Evolutionary conservation across 2,888 invertebrate genomes (phyloP).

Genomic region (Heliconius ethilla): DNA sequence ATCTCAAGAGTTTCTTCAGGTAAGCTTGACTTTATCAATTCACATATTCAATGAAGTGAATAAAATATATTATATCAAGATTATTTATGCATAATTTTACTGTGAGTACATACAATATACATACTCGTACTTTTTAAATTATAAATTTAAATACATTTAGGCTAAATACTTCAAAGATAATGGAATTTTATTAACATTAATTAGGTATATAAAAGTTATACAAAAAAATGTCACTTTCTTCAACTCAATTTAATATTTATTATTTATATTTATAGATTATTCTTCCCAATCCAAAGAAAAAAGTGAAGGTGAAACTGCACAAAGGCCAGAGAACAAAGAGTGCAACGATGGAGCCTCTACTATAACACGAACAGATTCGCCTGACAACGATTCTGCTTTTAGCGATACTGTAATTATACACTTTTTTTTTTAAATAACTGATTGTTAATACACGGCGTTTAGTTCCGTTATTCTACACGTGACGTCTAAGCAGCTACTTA

Average conservation of each 20-base stretch:
- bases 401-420: constrained; percentile 92
- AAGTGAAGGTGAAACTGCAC: constrained; percentile 54
- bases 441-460: background rate
- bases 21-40: constrained; percentile 47
- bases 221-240: no score
- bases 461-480: background rate
- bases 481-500: no score
- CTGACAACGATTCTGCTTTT: constrained; percentile 99
- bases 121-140: no score
- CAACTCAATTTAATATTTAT: background rate
- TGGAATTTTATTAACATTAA: no score
- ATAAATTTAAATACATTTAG: no score
- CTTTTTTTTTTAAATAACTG: background rate
- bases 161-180: no score
- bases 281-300: constrained; percentile 60
- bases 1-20: constrained; percentile 73
- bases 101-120: no score
- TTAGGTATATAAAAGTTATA: no score
- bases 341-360: constrained; percentile 66
- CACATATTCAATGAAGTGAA: background rate
- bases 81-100: background rate
- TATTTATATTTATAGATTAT: constrained; percentile 51
- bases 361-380: constrained; percentile 90
- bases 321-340: constrained; percentile 64
- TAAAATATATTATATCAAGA: background rate